phyloP scores from a whole-genome alignment of 2,888 invertebrate species.

The Stomorhina lunata region DNA sequence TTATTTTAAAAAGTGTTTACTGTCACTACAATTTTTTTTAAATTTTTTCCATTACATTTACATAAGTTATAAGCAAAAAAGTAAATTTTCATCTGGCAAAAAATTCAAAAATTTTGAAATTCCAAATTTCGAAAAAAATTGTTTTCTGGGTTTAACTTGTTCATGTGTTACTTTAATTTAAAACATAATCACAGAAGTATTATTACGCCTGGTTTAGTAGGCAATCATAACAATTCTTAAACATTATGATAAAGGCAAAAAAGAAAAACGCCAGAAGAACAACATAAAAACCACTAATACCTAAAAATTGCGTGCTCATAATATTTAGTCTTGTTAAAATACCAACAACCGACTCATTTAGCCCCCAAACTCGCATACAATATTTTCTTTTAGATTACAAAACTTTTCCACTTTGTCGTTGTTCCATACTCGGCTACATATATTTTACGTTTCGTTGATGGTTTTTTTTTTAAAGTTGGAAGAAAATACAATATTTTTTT shows the following conservation, averaged over 20 bases:
- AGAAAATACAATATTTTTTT: slow-evolving; percentile 13
- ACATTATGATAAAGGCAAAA: slow-evolving; percentile 39
- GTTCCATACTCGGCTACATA: too few relatives aligned
- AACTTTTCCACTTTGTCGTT: slow-evolving; percentile 8
- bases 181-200: slow-evolving; percentile 9
- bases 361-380: not conserved
- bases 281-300: slow-evolving; percentile 26
- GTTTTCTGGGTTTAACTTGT: not conserved
- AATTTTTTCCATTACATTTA: too few relatives aligned
- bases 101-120: too few relatives aligned
- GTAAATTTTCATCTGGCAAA: too few relatives aligned
- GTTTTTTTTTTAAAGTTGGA: not conserved
- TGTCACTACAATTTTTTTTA: too few relatives aligned
- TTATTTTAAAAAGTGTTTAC: too few relatives aligned
- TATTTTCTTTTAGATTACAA: not conserved
- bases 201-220: slow-evolving; percentile 34
- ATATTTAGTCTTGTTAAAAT: slow-evolving; percentile 41
- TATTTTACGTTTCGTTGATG: not conserved
- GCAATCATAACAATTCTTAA: slow-evolving; percentile 55
- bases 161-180: too few relatives aligned
- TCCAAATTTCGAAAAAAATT: not conserved
- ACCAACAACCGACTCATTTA: not conserved
- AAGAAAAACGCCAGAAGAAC: not conserved
- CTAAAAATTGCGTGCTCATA: slow-evolving; percentile 61
- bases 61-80: too few relatives aligned